A percentile compares a stretch with the other conserved stretches of the same genome.
Conservation (phyloP, 2,113 vertebrate species). For the Leptocoma aspasia region DNA sequence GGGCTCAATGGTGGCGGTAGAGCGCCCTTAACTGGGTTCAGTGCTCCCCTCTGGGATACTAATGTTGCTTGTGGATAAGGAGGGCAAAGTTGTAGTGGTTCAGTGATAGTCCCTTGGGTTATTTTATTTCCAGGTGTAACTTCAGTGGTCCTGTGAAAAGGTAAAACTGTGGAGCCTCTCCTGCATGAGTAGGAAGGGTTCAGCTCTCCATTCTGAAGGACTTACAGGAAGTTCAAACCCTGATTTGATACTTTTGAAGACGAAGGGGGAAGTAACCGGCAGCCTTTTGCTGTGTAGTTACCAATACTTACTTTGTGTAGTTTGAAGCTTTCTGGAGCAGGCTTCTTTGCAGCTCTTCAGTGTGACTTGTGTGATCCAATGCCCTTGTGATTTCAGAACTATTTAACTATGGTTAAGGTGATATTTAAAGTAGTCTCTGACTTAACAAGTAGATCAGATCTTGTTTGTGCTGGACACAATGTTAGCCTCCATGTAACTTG, state of each 20-base stretch:
- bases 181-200: rapidly evolving
- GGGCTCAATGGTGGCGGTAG: rapidly evolving
- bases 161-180: rapidly evolving
- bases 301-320: background rate
- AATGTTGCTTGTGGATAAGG: rapidly evolving
- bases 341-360: background rate
- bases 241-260: background rate
- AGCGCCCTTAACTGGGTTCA: rapidly evolving
- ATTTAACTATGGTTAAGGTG: background rate
- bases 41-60: rapidly evolving
- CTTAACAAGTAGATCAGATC: background rate
- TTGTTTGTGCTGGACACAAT: background rate
- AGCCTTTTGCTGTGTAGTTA: background rate
- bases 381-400: background rate
- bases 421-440: background rate
- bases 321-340: background rate
- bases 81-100: rapidly evolving
- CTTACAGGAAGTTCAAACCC: background rate
- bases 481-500: rapidly evolving
- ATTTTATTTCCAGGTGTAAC: rapidly evolving
- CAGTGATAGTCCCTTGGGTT: rapidly evolving
- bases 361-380: background rate
- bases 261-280: too few relatives aligned
- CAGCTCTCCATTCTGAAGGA: background rate
- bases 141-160: rapidly evolving